Base-by-base conservation (phyloP, 2,797 vertebrate species). In the Enteromius paludinosus region DNA sequence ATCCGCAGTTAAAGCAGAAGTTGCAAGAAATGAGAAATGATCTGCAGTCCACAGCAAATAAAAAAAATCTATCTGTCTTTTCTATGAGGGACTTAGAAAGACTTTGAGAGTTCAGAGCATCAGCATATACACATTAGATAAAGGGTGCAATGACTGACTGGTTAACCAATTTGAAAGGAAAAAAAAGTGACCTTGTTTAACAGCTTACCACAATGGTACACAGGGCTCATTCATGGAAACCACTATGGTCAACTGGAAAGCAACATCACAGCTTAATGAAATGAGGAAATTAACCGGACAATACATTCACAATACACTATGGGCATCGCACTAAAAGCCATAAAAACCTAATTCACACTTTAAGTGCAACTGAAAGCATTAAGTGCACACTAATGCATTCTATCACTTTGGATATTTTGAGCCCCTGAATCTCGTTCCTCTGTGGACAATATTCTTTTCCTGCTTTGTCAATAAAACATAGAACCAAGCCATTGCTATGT, bases 231-330 rank as follows among this genome's bases (percentile, higher is more conserved):
- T 38, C n/a, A 28, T 38, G 4, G 38, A 80, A 33, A 33, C 23
- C 54, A 10, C 47, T 71, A 71, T 33, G 52, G 47, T 41, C 17
- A 18, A 47, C 47, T 47, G 28, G 14, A 30, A 62, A 72, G 11
- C 38, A 72, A 23, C 11, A 72, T n/a, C 3, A 30, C 54, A 52
- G 28, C 76, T 54, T 64, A 78, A 78, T 66, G 28, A 78, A 78
- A 17, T 23, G 18, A 47, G 43, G 9, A 65, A 47, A n/a, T 69
- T 45, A 79, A 70, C 12, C 33, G 38, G 12, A n/a, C 17, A 59
- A 25, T 71, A 30, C 35, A 45, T 47, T 49, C 5, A 18, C 12
- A 49, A 47, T 72, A 9, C 3, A 2, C 18, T 35, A 35, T 17
- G 54, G 18, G 66, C 25, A 61, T 18, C 61, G 7, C 76, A 38